Percentiles rank a stretch among this genome's conserved stretches.
Evolutionary conservation across 2,797 vertebrate species (phyloP).

Genomic region (Todus mexicanus): DNA sequence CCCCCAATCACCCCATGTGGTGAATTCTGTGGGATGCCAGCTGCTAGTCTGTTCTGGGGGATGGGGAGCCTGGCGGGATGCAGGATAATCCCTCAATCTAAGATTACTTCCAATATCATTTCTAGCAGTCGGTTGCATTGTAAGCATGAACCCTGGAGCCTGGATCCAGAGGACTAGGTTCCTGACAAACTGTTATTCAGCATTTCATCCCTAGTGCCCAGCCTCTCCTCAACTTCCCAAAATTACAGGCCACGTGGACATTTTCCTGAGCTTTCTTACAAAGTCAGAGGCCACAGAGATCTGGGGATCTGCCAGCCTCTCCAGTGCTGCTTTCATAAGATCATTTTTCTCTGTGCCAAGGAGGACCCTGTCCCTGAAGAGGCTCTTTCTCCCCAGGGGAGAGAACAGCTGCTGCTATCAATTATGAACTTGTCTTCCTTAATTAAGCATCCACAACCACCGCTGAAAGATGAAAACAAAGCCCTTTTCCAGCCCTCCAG

Average conservation of each 20-base stretch:
- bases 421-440: constrained; percentile 26
- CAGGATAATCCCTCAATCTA: constrained; percentile 49
- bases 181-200: not conserved
- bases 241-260: not conserved
- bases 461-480: constrained; percentile 19
- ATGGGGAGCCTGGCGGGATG: not conserved
- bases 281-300: not conserved
- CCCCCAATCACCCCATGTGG: not conserved
- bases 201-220: not conserved
- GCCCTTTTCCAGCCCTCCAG: not conserved
- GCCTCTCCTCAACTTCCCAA: not conserved
- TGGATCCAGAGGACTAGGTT: not conserved
- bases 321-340: not conserved
- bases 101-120: constrained; percentile 36
- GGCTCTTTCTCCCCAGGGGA: not conserved
- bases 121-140: not conserved
- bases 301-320: not conserved
- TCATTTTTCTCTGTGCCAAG: not conserved
- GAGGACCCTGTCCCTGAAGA: constrained; percentile 6
- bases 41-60: constrained; percentile 11
- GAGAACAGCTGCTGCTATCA: constrained; percentile 33
- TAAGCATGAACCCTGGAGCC: not conserved
- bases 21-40: constrained; percentile 1
- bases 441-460: constrained; percentile 32
- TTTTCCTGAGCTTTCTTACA: not conserved